Evolutionary conservation across 1,140 invertebrate species (phyloP).

Genomic region (Fopius arisanus): DNA sequence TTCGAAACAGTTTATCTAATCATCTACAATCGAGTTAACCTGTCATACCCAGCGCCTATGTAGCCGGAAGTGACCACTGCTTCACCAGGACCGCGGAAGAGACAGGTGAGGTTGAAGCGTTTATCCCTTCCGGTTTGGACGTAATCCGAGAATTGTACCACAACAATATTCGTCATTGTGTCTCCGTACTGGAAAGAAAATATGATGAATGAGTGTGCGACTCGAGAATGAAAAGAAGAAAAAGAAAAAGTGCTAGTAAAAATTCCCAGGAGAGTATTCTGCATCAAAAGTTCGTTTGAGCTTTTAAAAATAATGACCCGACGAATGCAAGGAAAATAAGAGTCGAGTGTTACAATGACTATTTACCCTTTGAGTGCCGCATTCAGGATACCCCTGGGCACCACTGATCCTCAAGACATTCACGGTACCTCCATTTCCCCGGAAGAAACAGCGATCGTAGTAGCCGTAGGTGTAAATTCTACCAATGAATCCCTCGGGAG

Average conservation of each 20-base stretch:
- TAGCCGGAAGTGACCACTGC: slow-evolving; percentile 92
- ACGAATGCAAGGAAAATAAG: too few species aligned
- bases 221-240: too few species aligned
- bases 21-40: slow-evolving; percentile 46
- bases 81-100: slow-evolving; percentile 89
- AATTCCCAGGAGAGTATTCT: too few species aligned
- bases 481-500: slow-evolving; percentile 87
- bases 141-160: slow-evolving; percentile 92
- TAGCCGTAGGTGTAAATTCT: slow-evolving; percentile 91
- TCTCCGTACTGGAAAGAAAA: slow-evolving; percentile 78
- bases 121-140: slow-evolving; percentile 91
- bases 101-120: slow-evolving; percentile 89
- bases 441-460: slow-evolving; percentile 90
- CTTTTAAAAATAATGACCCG: too few species aligned
- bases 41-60: slow-evolving; percentile 85
- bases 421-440: slow-evolving; percentile 84
- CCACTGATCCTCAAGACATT: slow-evolving; percentile 87
- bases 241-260: too few species aligned
- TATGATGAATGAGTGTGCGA: too few species aligned
- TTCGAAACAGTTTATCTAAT: not conserved
- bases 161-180: slow-evolving; percentile 92
- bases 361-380: slow-evolving; percentile 82
- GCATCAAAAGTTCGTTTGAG: too few species aligned
- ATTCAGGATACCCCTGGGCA: slow-evolving; percentile 89
- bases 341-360: too few species aligned